Evolutionary conservation across 2,113 vertebrate species (phyloP).

Genomic region (Ceuthmochares aereus): DNA sequence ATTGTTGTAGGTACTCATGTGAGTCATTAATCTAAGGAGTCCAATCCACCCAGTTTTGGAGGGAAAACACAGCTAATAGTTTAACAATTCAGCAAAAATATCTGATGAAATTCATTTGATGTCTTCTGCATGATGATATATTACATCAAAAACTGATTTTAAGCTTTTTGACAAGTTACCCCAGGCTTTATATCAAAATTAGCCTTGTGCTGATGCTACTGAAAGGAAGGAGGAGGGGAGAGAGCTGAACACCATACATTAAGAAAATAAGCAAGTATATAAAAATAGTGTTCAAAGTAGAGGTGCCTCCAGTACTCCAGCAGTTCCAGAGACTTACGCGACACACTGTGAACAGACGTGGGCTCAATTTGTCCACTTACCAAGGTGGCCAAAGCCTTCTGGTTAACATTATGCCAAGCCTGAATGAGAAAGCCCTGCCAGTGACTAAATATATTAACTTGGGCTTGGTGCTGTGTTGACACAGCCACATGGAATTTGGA

Average conservation of each 20-base stretch:
- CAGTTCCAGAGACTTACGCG: not conserved
- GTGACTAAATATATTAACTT: conserved; percentile 22
- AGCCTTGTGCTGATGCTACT: conserved; percentile 48
- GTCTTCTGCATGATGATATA: conserved; percentile 54
- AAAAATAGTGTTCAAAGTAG: not conserved
- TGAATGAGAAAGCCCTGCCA: conserved; percentile 5
- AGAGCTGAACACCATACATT: not conserved
- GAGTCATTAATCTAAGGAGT: not conserved
- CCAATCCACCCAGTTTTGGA: not conserved
- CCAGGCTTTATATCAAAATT: conserved; percentile 66
- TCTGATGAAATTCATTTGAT: conserved; percentile 43
- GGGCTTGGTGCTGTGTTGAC: not conserved
- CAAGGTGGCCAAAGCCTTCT: conserved; percentile 16
- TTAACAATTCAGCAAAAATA: not conserved
- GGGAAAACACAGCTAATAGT: not conserved
- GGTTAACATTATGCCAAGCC: conserved; percentile 14
- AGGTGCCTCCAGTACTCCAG: not conserved
- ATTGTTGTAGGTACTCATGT: not conserved
- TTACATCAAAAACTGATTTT: conserved; percentile 63
- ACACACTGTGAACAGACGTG: not conserved
- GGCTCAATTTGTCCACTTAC: not conserved
- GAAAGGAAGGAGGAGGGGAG: conserved; percentile 50
- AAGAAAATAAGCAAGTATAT: conserved; percentile 18
- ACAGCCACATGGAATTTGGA: conserved; percentile 13
- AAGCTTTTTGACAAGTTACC: conserved; percentile 66